Evolutionary conservation across 2,113 vertebrate species (phyloP), one percentile per base, ranked within the genome.

Genomic region (Sorex fumeus): DNA sequence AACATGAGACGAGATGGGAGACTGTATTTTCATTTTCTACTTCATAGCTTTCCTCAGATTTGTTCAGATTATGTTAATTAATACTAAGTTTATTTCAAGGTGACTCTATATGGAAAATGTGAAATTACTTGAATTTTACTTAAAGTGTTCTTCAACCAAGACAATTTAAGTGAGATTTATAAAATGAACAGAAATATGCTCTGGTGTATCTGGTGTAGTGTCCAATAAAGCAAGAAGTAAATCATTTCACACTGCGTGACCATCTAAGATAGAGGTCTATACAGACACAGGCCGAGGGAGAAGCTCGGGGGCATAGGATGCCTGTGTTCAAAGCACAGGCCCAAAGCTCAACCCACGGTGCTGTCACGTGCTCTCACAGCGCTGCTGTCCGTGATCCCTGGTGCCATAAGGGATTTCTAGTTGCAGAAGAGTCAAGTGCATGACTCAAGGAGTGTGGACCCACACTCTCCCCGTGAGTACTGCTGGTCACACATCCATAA

Each of bases 101-200:
- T 62, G 67, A 90, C 66, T 81, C 60, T 25, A 8, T 21, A 60
- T 28, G 13, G 93, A 94, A 92, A 95, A 76, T 62, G 30, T 60
- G 2, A 82, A 93, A 34, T 76, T 76, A 77, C 8, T 11, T 93
- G 75, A 85, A 83, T 89, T 84, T 45, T 88, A 92, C 92, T 21
- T 13, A 90, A 19, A 18, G 84, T 23, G 0, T 71, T 90, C 92
- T 69, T 64, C 84, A 90, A 94, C 76, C 79, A 94, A 85, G 47
- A 71, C 3, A 76, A 11, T 23, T 71, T 66, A 69, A 75, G 40
- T 78, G 30, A 15, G 88, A 95, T 82, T 88, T 74, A 88, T 72
- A 19, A 87, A 78, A 27, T 23, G 4, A 87, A 66, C 64, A 66
- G 8, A 74, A 82, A 27, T 60, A 76, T 71, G 30, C 60, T 87